Percentiles rank a stretch among this genome's conserved stretches.
These are phyloP conservation scores for Loris lydekkerianus DNA, from an alignment of 2,797 vertebrate species.

Conservation along the genomic window DNA sequence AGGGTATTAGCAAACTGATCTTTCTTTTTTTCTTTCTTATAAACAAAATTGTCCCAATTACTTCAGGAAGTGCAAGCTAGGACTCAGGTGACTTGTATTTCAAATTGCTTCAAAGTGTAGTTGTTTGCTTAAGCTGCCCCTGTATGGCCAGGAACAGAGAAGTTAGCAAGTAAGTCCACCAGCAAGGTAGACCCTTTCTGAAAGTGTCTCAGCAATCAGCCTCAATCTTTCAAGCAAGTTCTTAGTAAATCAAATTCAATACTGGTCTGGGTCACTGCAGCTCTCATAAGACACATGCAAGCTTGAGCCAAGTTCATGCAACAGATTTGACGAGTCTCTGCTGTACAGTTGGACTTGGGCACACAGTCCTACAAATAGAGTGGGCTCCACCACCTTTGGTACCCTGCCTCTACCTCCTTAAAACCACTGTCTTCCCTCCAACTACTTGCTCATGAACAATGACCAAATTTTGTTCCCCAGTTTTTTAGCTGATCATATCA, in stretches of 20 bases:
- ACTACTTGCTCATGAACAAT: not conserved
- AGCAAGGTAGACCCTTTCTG: not conserved
- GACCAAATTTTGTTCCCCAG: not conserved
- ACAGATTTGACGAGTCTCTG: not conserved
- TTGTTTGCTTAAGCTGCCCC: not conserved
- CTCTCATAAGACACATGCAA: not conserved
- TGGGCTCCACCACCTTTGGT: not conserved
- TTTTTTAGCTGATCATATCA: not conserved
- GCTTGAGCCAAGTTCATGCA: not conserved
- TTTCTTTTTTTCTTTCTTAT: not conserved
- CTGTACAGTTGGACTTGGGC: not conserved
- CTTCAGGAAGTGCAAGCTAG: not conserved
- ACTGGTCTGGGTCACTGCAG: not conserved
- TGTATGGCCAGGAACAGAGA: not conserved
- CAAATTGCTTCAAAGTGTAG: not conserved
- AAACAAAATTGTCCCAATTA: not conserved
- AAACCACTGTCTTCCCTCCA: not conserved
- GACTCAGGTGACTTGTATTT: not conserved
- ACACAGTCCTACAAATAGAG: not conserved
- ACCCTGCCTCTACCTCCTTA: not conserved
- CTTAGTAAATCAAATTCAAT: not conserved
- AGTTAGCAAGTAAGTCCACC: not conserved
- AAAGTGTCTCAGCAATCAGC: not conserved
- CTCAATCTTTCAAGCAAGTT: not conserved
- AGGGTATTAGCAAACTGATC: not conserved